Evolutionary conservation across 2,113 vertebrate species (phyloP).

Genomic region (Taurulus bubalis): DNA sequence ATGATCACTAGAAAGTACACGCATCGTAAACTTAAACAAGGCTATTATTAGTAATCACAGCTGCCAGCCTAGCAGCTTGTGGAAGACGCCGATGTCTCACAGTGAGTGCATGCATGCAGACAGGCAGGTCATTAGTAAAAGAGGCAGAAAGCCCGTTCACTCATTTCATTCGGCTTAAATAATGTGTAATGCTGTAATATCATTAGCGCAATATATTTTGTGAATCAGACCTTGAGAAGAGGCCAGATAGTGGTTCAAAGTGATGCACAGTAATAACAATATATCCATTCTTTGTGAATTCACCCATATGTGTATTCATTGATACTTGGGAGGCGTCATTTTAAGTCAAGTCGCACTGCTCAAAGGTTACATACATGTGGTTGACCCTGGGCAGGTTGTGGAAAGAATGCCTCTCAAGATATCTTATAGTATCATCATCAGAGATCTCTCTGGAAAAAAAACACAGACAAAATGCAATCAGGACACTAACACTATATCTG

Average conservation of each 20-base stretch:
- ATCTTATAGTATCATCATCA: slow-evolving; percentile 56
- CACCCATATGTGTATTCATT: not conserved
- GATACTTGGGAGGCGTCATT: not conserved
- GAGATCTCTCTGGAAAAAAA: slow-evolving; percentile 60
- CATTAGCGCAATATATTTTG: not conserved
- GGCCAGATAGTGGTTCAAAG: not conserved
- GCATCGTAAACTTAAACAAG: not conserved
- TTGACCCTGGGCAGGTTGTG: slow-evolving; percentile 61
- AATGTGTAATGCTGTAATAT: not conserved
- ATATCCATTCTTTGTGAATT: not conserved
- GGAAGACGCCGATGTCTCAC: not conserved
- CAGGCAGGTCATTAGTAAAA: not conserved
- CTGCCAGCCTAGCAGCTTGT: not conserved
- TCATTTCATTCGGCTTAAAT: not conserved
- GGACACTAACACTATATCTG: not conserved
- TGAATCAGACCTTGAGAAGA: not conserved
- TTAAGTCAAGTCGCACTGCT: not conserved
- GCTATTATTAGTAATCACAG: not conserved
- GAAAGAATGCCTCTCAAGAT: slow-evolving; percentile 68
- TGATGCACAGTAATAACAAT: not conserved
- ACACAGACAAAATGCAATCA: not conserved
- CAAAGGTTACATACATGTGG: slow-evolving; percentile 65
- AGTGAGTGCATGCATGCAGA: not conserved
- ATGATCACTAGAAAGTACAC: too few relatives aligned
- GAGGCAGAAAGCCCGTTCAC: not conserved